Percentiles rank a stretch among this genome's conserved stretches.
Conservation (phyloP, 2,797 vertebrate genomes). For the Amniataba percoides region DNA sequence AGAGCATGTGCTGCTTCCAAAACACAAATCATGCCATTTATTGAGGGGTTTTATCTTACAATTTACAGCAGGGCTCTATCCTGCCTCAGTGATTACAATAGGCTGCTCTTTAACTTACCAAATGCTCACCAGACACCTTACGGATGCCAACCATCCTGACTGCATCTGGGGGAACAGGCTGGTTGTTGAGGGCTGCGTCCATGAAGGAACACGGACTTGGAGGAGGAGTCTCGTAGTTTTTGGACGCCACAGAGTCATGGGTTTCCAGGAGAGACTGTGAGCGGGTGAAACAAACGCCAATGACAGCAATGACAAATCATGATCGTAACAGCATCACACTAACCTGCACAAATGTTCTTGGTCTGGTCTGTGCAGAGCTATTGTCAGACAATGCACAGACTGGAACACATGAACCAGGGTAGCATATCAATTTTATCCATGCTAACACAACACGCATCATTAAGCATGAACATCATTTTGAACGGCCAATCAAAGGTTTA, state of each 20-base stretch:
- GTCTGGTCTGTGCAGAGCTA: conserved; percentile 1
- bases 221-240: conserved; percentile 94
- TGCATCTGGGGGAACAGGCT: conserved; percentile 93
- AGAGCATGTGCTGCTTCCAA: conserved; percentile 43
- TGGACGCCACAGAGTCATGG: conserved; percentile 96
- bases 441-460: conserved; percentile 25
- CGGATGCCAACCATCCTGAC: conserved; percentile 98
- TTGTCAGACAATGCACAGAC: background rate
- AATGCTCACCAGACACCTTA: conserved; percentile 93
- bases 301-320: background rate
- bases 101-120: conserved; percentile 84
- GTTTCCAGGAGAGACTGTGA: conserved; percentile 94
- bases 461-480: conserved; percentile 29
- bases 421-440: conserved; percentile 49
- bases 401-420: background rate
- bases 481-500: conserved; percentile 36
- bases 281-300: conserved; percentile 19
- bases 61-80: conserved; percentile 7
- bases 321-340: background rate
- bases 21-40: conserved; percentile 51
- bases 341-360: background rate
- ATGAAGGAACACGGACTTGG: conserved; percentile 91
- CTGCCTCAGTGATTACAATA: background rate
- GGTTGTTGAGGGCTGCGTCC: conserved; percentile 91
- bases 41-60: conserved; percentile 29